Evolutionary conservation across 2,113 vertebrate species (phyloP), one percentile per base, ranked within the genome.

Genomic region (Pao palembangensis): DNA sequence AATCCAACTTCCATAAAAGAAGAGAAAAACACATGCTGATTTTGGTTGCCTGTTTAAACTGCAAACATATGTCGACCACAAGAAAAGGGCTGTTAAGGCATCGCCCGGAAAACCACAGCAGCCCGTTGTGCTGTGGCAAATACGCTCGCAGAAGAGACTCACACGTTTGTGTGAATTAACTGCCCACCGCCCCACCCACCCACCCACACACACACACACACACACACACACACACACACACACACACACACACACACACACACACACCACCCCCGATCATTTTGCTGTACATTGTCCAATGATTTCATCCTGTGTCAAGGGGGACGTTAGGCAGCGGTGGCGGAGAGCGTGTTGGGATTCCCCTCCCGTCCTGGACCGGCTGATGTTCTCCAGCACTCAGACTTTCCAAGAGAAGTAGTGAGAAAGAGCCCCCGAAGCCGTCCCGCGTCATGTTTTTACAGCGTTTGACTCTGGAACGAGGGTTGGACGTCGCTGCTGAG

Each of bases 41-140:
- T 79, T 85, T 80, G 81, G 85, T 75, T 87, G 69, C 58, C 61
- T 71, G 71, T 83, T 85, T 86, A 85, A 91, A 88, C 84, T 80
- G 57, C 86, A 82, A 89, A 91, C 83, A 89, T 90, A 85, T 88
- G 88, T 75, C 44, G 81, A 87, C 91, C 90, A 91, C 91, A 92
- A 92, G 85, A 92, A 90, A 92, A 91, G 83, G 74, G 73, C 84
- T 25, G 79, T 84, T 86, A 86, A 87, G 86, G 81, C 76, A 69
- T 80, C 79, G 82, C 82, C 85, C 76, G 85, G 86, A 89, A 91
- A 91, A 87, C 88, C 88, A 54, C 85, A 80, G 75, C 68, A 75
- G 77, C 80, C 75, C 67, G 76, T 12, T 12, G 78, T 69, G 73
- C 76, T 79, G 83, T 79, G 78, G 78, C 74, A 83, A 83, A 77